Evolutionary conservation across 2,797 vertebrate genomes (phyloP).

Genomic region (Rhadinocentrus ornatus): DNA sequence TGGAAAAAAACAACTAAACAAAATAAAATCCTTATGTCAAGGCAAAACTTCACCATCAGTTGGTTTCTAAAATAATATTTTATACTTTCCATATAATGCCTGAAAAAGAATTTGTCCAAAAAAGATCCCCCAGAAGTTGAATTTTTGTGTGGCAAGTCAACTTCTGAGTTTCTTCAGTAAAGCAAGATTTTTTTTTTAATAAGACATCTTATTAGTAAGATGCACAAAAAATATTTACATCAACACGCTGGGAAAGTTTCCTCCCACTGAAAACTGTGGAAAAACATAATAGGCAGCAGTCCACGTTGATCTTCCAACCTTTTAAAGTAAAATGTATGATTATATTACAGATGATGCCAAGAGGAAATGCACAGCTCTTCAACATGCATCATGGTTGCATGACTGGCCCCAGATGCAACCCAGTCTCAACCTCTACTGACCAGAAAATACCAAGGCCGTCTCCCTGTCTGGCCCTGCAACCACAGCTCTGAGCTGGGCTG

Average conservation of each 20-base stretch:
- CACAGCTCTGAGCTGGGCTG: slow-evolving; percentile 61
- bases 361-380: slow-evolving; percentile 21
- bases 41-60: slow-evolving; percentile 12
- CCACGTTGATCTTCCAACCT: neutral
- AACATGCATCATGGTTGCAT: slow-evolving; percentile 18
- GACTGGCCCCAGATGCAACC: slow-evolving; percentile 36
- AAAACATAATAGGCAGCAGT: slow-evolving; percentile 9
- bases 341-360: slow-evolving; percentile 8
- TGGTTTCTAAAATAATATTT: slow-evolving; percentile 21
- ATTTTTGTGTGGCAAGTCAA: slow-evolving; percentile 14
- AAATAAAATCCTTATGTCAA: slow-evolving; percentile 18
- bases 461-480: slow-evolving; percentile 65
- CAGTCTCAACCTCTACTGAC: slow-evolving; percentile 26
- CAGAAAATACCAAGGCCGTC: slow-evolving; percentile 47
- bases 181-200: slow-evolving; percentile 39
- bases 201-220: slow-evolving; percentile 33
- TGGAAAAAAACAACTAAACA: slow-evolving; percentile 10
- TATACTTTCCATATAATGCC: neutral
- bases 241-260: slow-evolving; percentile 2
- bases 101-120: slow-evolving; percentile 18
- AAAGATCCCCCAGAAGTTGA: slow-evolving; percentile 8
- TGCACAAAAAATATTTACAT: slow-evolving; percentile 30
- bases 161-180: slow-evolving; percentile 38
- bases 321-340: slow-evolving; percentile 21
- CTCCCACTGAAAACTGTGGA: neutral